phyloP scores from a whole-genome alignment of 1,140 invertebrate genomes.

The Leguminivora glycinivorella region DNA sequence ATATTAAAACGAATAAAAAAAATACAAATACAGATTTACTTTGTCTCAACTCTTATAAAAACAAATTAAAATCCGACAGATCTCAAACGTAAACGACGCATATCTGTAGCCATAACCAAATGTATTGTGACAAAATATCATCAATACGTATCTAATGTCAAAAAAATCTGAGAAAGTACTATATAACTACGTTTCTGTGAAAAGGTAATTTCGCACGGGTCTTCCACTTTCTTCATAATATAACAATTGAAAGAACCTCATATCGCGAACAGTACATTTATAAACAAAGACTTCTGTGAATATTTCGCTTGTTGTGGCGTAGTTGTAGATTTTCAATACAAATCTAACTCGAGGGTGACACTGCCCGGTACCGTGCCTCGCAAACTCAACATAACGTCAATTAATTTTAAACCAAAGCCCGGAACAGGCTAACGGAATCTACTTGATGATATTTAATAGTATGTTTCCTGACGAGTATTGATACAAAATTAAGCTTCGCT shows the following conservation, averaged over 20 bases:
- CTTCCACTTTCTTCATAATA: too few species aligned
- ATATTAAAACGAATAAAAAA: too few species aligned
- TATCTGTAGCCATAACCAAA: too few species aligned
- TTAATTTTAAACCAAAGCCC: slow-evolving; percentile 25
- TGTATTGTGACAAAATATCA: too few species aligned
- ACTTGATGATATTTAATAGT: slow-evolving; percentile 49
- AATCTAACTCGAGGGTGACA: slow-evolving; percentile 9
- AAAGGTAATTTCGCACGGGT: too few species aligned
- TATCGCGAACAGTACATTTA: background rate
- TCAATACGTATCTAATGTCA: too few species aligned
- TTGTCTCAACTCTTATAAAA: too few species aligned
- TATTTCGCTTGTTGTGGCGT: background rate
- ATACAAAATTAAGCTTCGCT: slow-evolving; percentile 51
- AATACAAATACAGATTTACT: too few species aligned
- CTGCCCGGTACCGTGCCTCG: slow-evolving; percentile 25
- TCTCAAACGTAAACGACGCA: too few species aligned
- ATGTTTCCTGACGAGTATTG: slow-evolving; percentile 40
- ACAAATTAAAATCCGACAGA: too few species aligned
- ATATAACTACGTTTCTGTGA: too few species aligned
- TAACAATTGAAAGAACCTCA: background rate
- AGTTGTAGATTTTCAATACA: background rate
- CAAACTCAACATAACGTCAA: slow-evolving; percentile 21
- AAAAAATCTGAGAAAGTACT: too few species aligned
- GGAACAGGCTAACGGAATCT: slow-evolving; percentile 29
- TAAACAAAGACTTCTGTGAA: background rate